Base-by-base conservation (phyloP, 2,113 vertebrate species). In the Platysternon megacephalum region DNA sequence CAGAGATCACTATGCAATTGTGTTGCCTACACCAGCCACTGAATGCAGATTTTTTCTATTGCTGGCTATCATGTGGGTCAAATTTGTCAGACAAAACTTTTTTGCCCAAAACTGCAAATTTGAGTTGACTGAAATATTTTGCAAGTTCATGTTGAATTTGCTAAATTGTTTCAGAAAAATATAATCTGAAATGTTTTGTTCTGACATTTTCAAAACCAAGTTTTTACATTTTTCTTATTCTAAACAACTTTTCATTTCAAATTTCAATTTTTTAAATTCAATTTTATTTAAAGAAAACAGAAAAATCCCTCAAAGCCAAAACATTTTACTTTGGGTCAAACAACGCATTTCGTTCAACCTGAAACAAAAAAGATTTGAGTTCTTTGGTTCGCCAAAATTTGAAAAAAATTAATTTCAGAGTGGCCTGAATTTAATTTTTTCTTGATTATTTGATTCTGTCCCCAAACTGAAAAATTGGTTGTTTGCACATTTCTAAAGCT, bases 1-100 rank as follows among this genome's bases (percentile, higher is more conserved):
- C 49, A 46, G 61, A 22, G 9, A 35, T 10, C 19, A n/a, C 32
- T 28, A 51, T 24, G 48, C 32, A 8, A 29, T 17, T 44, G n/a
- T 19, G 8, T 0, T 0, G 56, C 51, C 35, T 5, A 2, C n/a
- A 12, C 12, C 10, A 5, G n/a, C 26, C 8, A 39, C 39, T 56
- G 53, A 56, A 58, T 39, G 42, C 42, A 78, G 24, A 13, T 46
- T 42, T 76, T 76, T 44, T 46, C 10, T 46, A 28, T 78, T 78
- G 42, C 42, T 46, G 68, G 8, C n/a, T 22, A n/a, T 17, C 17
- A 16, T 8, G 17, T 39, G 56, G 56, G 28, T 19, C 21, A 21
- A 39, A 39, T n/a, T 61, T 9, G 22, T 2, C 19, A 80, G 79
- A 51, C 32, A 80, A n/a, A 51, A 32, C 32, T 26, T 29, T 29